Evolutionary conservation across 2,888 invertebrate genomes (phyloP).

Genomic region (Agriopis marginaria): DNA sequence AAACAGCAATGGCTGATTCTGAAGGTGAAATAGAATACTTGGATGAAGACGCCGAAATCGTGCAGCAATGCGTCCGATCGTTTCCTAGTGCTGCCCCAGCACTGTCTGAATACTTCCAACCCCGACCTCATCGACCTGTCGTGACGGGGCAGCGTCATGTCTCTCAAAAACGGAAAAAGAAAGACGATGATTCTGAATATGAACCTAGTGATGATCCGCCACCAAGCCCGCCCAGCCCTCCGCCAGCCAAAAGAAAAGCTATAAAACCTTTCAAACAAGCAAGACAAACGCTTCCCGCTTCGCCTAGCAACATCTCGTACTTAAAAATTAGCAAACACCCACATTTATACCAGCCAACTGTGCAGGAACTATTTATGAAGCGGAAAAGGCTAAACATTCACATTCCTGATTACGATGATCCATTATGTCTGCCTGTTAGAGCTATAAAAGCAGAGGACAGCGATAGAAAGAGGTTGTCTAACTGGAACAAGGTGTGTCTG

Average conservation of each 20-base stretch:
- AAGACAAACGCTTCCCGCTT: not conserved
- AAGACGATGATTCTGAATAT: slow-evolving; percentile 74
- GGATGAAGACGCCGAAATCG: slow-evolving; percentile 80
- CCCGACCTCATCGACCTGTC: slow-evolving; percentile 32
- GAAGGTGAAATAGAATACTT: slow-evolving; percentile 78
- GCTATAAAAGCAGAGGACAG: slow-evolving; percentile 56
- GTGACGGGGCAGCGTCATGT: slow-evolving; percentile 60
- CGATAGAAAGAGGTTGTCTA: slow-evolving; percentile 62
- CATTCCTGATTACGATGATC: slow-evolving; percentile 78
- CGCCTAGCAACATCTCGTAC: not conserved
- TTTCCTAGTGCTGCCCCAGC: slow-evolving; percentile 18
- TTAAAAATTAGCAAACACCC: slow-evolving; percentile 3
- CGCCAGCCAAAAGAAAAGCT: slow-evolving; percentile 44
- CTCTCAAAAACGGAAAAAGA: slow-evolving; percentile 53
- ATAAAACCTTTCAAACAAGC: not conserved
- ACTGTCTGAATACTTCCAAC: not conserved
- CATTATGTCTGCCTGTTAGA: slow-evolving; percentile 74
- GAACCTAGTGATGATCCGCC: slow-evolving; percentile 64
- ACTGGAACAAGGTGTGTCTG: slow-evolving; percentile 76
- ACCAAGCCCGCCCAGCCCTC: slow-evolving; percentile 49
- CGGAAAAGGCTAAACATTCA: slow-evolving; percentile 61
- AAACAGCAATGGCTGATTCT: slow-evolving; percentile 57
- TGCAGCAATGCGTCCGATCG: slow-evolving; percentile 72
- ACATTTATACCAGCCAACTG: slow-evolving; percentile 3
- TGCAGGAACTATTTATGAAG: slow-evolving; percentile 42